A percentile compares a stretch with the other conserved stretches of the same genome.
Evolutionary conservation across 2,797 vertebrate species (phyloP).

Genomic region (Aphelocoma californica): DNA sequence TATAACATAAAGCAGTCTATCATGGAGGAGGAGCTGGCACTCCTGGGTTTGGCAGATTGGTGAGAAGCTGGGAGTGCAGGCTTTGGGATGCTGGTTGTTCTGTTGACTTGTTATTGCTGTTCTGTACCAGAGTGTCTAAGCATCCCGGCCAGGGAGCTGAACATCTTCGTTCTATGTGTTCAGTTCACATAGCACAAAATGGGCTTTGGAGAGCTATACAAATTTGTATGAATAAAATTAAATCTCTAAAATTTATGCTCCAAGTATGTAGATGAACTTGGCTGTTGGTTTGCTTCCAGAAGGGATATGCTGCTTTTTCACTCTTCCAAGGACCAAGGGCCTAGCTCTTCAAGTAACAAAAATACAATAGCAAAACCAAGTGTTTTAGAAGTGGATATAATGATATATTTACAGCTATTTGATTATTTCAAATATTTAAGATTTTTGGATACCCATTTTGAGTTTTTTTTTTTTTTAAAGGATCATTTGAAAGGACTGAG

Average conservation of each 20-base stretch:
- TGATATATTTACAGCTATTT: not conserved
- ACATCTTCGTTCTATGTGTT: not conserved
- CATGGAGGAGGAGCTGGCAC: not conserved
- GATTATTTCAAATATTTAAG: not conserved
- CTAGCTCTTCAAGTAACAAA: not conserved
- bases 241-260: not conserved
- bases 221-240: not conserved
- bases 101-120: not conserved
- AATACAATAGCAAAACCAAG: not conserved
- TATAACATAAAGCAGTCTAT: rapidly evolving
- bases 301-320: not conserved
- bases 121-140: not conserved
- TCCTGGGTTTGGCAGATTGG: not conserved
- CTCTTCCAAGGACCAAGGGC: not conserved
- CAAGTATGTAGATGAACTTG: not conserved
- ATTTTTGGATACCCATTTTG: not conserved
- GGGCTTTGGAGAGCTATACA: not conserved
- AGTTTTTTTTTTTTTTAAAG: rapidly evolving
- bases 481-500: not conserved
- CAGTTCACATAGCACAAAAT: not conserved
- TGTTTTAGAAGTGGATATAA: not conserved
- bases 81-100: not conserved
- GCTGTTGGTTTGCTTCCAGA: not conserved
- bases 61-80: not conserved
- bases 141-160: not conserved